Evolutionary conservation across 2,888 invertebrate species (phyloP).

Genomic region (Pocota personata): DNA sequence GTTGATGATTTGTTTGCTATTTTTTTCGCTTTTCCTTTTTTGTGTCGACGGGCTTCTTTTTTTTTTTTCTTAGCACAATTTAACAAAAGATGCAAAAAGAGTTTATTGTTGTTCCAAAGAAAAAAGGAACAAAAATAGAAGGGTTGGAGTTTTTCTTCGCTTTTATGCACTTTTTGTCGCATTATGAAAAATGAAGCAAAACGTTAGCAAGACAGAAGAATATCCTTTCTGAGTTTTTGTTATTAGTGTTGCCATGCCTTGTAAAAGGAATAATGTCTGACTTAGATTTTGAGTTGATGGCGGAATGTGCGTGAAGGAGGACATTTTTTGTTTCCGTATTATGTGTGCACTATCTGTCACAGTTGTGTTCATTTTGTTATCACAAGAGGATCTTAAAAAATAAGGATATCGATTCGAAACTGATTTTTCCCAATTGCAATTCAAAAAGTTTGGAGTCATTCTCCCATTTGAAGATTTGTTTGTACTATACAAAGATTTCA

Average conservation of each 20-base stretch:
- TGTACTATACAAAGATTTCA: too few relatives aligned
- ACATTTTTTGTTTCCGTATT: too few relatives aligned
- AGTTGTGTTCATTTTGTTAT: too few relatives aligned
- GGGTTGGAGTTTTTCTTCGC: constrained; percentile 7
- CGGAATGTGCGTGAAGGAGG: too few relatives aligned
- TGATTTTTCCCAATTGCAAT: too few relatives aligned
- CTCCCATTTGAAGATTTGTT: too few relatives aligned
- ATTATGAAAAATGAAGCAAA: constrained; percentile 16
- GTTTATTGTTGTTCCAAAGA: constrained; percentile 18
- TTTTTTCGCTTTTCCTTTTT: constrained; percentile 10
- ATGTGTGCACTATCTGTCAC: too few relatives aligned
- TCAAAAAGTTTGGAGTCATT: too few relatives aligned
- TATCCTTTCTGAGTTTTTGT: neutral
- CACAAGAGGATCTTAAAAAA: too few relatives aligned
- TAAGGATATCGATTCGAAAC: too few relatives aligned
- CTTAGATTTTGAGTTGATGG: neutral
- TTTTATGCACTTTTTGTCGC: constrained; percentile 46
- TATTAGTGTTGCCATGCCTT: neutral
- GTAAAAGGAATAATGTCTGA: neutral
- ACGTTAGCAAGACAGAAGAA: neutral
- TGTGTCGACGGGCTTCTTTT: neutral
- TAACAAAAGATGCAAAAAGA: constrained; percentile 30
- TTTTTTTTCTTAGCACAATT: constrained; percentile 14
- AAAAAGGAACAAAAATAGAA: neutral
- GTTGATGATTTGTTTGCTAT: constrained; percentile 66